Conservation (phyloP, 2,113 vertebrate species). For the Ciconia maguari region DNA sequence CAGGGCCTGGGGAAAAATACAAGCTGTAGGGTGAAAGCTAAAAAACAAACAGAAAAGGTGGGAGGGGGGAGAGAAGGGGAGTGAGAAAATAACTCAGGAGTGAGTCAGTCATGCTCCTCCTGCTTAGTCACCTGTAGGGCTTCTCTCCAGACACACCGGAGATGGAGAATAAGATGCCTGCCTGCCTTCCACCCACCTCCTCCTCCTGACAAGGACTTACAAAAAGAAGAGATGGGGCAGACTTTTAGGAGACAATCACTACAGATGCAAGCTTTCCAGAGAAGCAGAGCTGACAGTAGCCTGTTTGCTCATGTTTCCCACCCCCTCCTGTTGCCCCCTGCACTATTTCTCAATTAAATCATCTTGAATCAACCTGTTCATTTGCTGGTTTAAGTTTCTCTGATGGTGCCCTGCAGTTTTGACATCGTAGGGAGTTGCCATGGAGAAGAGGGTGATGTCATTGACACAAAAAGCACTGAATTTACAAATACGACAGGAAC, state of each 20-base stretch:
- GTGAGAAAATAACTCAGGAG: constrained; percentile 52
- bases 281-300: neutral
- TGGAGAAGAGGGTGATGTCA: constrained; percentile 81
- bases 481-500: constrained; percentile 79
- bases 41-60: constrained; percentile 40
- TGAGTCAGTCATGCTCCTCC: constrained; percentile 71
- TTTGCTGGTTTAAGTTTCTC: constrained; percentile 52
- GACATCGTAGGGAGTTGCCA: constrained; percentile 78
- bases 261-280: neutral
- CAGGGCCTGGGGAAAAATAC: constrained; percentile 6
- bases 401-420: constrained; percentile 73
- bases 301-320: neutral
- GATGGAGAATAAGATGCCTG: constrained; percentile 21
- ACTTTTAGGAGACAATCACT: neutral
- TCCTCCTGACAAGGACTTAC: neutral
- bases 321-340: neutral
- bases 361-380: constrained; percentile 53
- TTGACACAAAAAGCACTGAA: constrained; percentile 76
- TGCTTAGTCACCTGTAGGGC: constrained; percentile 76
- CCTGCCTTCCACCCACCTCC: constrained; percentile 34
- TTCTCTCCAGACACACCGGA: constrained; percentile 38
- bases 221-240: neutral
- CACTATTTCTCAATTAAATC: constrained; percentile 61
- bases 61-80: constrained; percentile 34
- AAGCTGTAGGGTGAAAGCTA: constrained; percentile 40